These are phyloP conservation scores for Trichomycterus rosablanca DNA, from an alignment of 2,113 vertebrate species.

Conservation along the genomic window DNA sequence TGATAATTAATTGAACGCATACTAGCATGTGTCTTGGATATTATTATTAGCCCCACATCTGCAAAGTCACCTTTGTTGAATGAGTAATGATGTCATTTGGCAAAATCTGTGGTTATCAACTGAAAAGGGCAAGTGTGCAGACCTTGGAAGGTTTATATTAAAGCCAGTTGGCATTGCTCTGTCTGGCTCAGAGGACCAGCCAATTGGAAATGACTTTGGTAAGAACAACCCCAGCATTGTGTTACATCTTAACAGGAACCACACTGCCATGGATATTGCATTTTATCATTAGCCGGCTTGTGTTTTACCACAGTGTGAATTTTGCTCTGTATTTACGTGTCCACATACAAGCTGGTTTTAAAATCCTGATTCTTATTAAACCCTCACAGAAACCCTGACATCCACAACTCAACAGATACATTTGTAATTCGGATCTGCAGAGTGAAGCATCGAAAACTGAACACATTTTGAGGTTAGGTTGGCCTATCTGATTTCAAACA, in stretches of 20 bases:
- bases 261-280: background rate
- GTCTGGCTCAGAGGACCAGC: slow-evolving; percentile 3
- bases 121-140: slow-evolving; percentile 22
- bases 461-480: slow-evolving; percentile 50
- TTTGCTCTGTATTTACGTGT: background rate
- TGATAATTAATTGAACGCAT: no score
- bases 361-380: background rate
- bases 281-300: background rate
- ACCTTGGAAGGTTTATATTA: slow-evolving; percentile 39
- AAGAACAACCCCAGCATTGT: slow-evolving; percentile 28
- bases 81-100: slow-evolving; percentile 26
- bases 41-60: slow-evolving; percentile 24
- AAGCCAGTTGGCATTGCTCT: slow-evolving; percentile 28
- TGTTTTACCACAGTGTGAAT: background rate
- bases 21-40: no score
- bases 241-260: slow-evolving; percentile 1
- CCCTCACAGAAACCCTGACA: background rate
- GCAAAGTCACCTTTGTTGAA: slow-evolving; percentile 22
- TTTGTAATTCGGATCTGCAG: background rate
- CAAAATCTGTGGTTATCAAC: slow-evolving; percentile 31
- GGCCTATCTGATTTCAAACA: slow-evolving; percentile 48
- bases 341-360: no score
- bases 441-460: slow-evolving; percentile 3
- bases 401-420: no score
- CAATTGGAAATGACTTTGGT: slow-evolving; percentile 18